Conservation (phyloP, 2,797 vertebrate species). For the Poecilia gillii region DNA sequence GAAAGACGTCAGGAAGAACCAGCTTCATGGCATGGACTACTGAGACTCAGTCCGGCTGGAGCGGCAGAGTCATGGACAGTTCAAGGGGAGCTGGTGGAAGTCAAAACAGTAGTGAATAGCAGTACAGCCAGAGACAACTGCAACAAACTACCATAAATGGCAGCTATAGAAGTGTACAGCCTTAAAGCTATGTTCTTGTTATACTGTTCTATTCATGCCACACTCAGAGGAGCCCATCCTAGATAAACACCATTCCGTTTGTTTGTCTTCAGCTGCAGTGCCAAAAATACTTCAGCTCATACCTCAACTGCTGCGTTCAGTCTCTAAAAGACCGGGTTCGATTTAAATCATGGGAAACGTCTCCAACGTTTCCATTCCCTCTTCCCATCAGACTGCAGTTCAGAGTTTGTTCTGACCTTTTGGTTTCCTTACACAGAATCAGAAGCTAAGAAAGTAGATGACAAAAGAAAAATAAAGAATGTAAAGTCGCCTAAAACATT, state of each 20-base stretch:
- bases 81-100: not conserved
- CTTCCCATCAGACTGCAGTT: constrained; percentile 21
- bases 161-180: constrained; percentile 20
- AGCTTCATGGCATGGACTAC: constrained; percentile 82
- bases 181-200: not conserved
- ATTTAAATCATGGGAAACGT: not conserved
- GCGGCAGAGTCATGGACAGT: not conserved
- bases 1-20: constrained; percentile 76
- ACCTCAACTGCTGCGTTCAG: not conserved
- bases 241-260: constrained; percentile 2
- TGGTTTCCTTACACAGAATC: constrained; percentile 23
- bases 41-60: constrained; percentile 42
- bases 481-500: not conserved
- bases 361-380: not conserved
- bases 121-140: not conserved
- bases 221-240: not conserved
- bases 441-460: not conserved
- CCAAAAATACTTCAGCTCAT: constrained; percentile 51
- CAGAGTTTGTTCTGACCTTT: constrained; percentile 8
- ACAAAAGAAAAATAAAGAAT: not conserved
- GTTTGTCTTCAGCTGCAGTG: constrained; percentile 41
- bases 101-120: not conserved
- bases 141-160: constrained; percentile 10
- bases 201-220: constrained; percentile 6
- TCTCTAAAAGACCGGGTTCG: not conserved